A percentile compares a stretch with the other conserved stretches of the same genome.
Conservation (phyloP, 2,797 vertebrate genomes). For the Mycteria americana region DNA sequence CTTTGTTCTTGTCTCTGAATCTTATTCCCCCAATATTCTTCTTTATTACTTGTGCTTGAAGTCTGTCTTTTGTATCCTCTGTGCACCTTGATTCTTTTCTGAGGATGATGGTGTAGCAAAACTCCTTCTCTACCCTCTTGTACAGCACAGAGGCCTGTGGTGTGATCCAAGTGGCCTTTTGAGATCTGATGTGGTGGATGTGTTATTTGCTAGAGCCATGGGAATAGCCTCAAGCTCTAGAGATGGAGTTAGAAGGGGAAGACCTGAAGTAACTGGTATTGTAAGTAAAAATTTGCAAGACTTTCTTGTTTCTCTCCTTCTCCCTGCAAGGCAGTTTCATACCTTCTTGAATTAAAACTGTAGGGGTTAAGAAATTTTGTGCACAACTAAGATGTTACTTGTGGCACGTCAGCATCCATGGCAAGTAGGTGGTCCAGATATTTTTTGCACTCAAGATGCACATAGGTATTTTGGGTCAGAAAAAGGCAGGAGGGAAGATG, state of each 20-base stretch:
- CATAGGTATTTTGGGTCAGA: neutral
- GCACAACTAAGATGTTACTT: neutral
- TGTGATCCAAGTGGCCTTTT: neutral
- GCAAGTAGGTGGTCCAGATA: neutral
- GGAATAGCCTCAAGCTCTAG: neutral
- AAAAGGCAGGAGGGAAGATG: neutral
- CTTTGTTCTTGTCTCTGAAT: neutral
- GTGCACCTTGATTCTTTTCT: neutral
- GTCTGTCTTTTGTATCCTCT: neutral
- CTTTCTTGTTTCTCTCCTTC: neutral
- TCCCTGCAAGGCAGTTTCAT: neutral
- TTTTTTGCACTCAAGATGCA: neutral
- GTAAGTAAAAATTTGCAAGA: neutral
- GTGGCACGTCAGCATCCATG: neutral
- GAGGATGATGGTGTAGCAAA: neutral
- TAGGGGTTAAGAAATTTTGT: neutral
- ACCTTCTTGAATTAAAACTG: neutral
- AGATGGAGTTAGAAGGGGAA: neutral
- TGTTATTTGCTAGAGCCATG: neutral
- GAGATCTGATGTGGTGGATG: neutral
- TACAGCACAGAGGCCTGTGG: neutral
- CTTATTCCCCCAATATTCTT: neutral
- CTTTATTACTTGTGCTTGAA: neutral
- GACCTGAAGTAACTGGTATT: neutral
- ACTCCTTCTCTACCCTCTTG: neutral